Conservation (phyloP, 2,797 vertebrate genomes). For the Forpus xanthops region DNA sequence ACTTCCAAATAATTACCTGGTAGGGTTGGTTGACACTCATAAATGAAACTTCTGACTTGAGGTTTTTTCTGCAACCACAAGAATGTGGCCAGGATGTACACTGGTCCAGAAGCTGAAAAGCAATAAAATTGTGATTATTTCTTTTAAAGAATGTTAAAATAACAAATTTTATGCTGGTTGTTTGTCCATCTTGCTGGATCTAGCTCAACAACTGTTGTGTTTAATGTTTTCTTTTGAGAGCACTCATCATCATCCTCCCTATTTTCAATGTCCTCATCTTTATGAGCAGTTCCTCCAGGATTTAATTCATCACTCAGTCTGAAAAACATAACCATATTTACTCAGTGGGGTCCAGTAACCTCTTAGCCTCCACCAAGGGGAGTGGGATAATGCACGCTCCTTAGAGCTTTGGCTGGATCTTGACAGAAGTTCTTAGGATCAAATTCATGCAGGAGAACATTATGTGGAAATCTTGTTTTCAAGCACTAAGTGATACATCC, state of each 20-base stretch:
- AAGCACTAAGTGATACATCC: neutral
- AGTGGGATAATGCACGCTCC: neutral
- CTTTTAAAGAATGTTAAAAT: neutral
- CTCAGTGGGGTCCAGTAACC: neutral
- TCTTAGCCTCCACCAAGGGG: neutral
- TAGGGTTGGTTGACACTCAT: neutral
- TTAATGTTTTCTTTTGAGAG: neutral
- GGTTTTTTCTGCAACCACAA: accelerated
- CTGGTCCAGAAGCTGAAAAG: neutral
- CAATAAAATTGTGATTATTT: neutral
- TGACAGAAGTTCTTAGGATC: constrained; percentile 9
- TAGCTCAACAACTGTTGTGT: neutral
- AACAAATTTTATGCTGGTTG: neutral
- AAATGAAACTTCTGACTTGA: neutral
- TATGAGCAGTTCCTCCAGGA: neutral
- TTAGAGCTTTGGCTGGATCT: neutral
- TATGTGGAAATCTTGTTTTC: constrained; percentile 24
- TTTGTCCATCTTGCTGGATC: neutral
- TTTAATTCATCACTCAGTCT: neutral
- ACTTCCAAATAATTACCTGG: neutral
- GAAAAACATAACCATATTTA: neutral
- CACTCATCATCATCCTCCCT: accelerated
- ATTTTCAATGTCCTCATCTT: neutral
- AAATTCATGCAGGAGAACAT: neutral
- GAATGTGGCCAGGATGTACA: accelerated